A percentile compares a stretch with the other conserved stretches of the same genome.
These are phyloP conservation scores for Salticus scenicus DNA, from an alignment of 2,888 invertebrate species.

Conservation along the genomic window DNA sequence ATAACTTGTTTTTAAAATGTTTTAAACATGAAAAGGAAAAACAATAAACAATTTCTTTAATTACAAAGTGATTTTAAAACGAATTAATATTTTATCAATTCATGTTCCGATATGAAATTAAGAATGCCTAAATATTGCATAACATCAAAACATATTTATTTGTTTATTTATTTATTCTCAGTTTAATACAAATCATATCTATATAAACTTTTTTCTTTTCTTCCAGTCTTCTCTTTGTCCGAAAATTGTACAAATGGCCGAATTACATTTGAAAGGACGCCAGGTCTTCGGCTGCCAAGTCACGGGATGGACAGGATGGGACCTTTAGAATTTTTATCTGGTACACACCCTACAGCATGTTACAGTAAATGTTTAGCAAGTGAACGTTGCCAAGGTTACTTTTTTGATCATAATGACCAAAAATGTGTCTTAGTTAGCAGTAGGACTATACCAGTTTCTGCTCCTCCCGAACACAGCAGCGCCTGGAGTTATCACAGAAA, in stretches of 20 bases:
- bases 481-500: constrained; percentile 65
- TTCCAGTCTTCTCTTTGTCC: constrained; percentile 33
- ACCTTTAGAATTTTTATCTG: constrained; percentile 47
- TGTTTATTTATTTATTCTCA: no score
- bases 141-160: no score
- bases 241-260: constrained; percentile 54
- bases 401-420: constrained; percentile 60
- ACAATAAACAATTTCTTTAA: no score
- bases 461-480: constrained; percentile 38
- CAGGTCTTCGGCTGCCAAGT: constrained; percentile 43
- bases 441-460: constrained; percentile 17
- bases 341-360: constrained; percentile 55
- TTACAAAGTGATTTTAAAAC: no score
- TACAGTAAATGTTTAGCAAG: constrained; percentile 53
- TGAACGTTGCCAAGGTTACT: constrained; percentile 54
- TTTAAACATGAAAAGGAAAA: no score
- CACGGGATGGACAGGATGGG: constrained; percentile 30
- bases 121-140: no score
- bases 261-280: constrained; percentile 61
- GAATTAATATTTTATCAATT: no score
- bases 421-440: constrained; percentile 52
- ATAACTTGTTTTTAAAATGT: no score
- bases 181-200: no score
- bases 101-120: no score
- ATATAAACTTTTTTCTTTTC: not conserved